Conservation (phyloP, 2,797 vertebrate genomes). For the Limnodromus scolopaceus region DNA sequence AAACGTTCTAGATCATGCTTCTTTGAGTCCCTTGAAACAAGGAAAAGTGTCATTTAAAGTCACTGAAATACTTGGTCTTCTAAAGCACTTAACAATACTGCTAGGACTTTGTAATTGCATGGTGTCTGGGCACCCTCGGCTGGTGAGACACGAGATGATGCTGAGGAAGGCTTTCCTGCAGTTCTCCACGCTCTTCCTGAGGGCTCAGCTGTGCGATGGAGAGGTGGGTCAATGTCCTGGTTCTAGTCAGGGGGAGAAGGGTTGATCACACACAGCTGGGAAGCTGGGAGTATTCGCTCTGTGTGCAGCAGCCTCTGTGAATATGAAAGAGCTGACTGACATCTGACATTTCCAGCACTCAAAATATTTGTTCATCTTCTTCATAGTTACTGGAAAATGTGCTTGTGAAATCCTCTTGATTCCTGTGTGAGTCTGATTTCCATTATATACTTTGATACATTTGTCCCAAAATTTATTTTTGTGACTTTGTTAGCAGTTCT, state of each 20-base stretch:
- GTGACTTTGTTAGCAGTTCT: background rate
- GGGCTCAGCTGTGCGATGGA: background rate
- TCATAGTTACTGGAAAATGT: background rate
- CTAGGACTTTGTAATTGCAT: background rate
- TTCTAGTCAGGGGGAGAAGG: background rate
- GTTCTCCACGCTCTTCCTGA: rapidly evolving
- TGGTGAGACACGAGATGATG: background rate
- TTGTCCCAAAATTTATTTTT: background rate
- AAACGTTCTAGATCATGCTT: background rate
- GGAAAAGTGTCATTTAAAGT: background rate
- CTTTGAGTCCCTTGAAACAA: background rate
- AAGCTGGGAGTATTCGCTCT: background rate
- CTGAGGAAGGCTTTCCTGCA: background rate
- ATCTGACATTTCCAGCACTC: background rate
- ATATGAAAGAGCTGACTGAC: background rate
- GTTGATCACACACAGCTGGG: background rate
- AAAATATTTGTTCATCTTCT: background rate
- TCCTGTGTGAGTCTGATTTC: background rate
- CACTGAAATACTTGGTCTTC: background rate
- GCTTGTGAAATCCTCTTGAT: background rate
- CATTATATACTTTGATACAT: background rate
- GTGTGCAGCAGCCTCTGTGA: background rate
- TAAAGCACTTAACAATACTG: background rate
- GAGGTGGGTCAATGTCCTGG: background rate
- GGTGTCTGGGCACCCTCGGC: rapidly evolving